These are phyloP conservation scores for Callimorpha dominula DNA, from an alignment of 2,888 invertebrate genomes.

Conservation along the genomic window DNA sequence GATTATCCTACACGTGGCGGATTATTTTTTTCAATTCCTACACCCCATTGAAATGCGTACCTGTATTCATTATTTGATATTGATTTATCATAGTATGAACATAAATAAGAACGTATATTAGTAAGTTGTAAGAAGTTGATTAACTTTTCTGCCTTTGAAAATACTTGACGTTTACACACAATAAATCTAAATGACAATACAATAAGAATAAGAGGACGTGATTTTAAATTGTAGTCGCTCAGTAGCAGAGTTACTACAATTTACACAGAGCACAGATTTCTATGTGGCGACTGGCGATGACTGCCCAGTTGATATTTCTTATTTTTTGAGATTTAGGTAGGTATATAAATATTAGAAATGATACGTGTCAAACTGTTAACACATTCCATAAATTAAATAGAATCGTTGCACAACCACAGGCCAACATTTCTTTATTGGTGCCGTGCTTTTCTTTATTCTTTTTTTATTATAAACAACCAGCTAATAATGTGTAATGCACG, in stretches of 20 bases:
- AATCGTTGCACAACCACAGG: not conserved
- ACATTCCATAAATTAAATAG: not conserved
- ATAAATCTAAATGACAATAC: not conserved
- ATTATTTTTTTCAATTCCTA: constrained; percentile 60
- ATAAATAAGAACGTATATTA: not conserved
- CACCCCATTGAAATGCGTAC: constrained; percentile 48
- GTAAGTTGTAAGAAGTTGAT: too few relatives aligned
- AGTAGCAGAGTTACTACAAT: too few relatives aligned
- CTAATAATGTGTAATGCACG: constrained; percentile 79
- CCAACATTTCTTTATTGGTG: not conserved
- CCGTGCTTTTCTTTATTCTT: constrained; percentile 47
- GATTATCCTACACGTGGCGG: constrained; percentile 84
- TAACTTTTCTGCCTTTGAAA: too few relatives aligned
- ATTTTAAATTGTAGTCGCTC: too few relatives aligned
- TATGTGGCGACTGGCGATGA: too few relatives aligned
- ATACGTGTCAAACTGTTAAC: not conserved
- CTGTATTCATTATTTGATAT: constrained; percentile 47
- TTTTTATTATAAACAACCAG: constrained; percentile 78
- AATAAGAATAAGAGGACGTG: too few relatives aligned
- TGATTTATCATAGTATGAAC: constrained; percentile 30
- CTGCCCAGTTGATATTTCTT: too few relatives aligned
- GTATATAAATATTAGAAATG: not conserved
- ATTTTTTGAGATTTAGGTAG: too few relatives aligned
- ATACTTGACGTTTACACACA: not conserved
- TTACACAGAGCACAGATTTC: too few relatives aligned